These are phyloP conservation scores for Acanthurus tractus DNA, from an alignment of 2,797 vertebrate genomes.

Conservation along the genomic window DNA sequence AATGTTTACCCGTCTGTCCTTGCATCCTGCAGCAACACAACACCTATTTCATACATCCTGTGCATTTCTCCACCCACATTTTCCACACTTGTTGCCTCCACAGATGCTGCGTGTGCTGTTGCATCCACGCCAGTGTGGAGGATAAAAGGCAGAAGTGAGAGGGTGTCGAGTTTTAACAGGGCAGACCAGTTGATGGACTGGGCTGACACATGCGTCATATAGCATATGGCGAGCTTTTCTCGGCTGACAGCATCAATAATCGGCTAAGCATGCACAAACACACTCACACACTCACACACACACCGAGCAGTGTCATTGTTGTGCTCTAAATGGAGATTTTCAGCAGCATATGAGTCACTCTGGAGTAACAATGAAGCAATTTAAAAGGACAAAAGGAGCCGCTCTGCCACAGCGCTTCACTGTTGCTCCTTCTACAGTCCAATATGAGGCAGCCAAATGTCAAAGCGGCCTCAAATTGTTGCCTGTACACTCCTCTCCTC, in stretches of 20 bases:
- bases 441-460: conserved; percentile 50
- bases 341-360: conserved; percentile 58
- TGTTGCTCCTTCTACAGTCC: conserved; percentile 13
- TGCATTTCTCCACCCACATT: conserved; percentile 22
- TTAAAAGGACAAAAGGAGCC: conserved; percentile 62
- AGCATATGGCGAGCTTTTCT: conserved; percentile 67
- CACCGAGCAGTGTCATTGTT: conserved; percentile 20
- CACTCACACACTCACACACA: conserved; percentile 11
- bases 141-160: conserved; percentile 11
- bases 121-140: neutral
- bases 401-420: conserved; percentile 26
- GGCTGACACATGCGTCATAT: conserved; percentile 39
- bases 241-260: conserved; percentile 53
- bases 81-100: conserved; percentile 64
- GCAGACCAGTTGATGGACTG: conserved; percentile 38
- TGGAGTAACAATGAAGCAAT: conserved; percentile 63
- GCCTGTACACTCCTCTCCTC: conserved; percentile 25
- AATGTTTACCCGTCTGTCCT: conserved; percentile 67
- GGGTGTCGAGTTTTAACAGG: neutral
- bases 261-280: neutral
- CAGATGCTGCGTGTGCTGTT: neutral
- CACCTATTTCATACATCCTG: conserved; percentile 31
- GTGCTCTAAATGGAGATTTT: conserved; percentile 48
- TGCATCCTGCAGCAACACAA: conserved; percentile 53
- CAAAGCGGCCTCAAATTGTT: conserved; percentile 46